These are phyloP conservation scores for Taurulus bubalis DNA, from an alignment of 2,113 vertebrate species.

Conservation along the genomic window DNA sequence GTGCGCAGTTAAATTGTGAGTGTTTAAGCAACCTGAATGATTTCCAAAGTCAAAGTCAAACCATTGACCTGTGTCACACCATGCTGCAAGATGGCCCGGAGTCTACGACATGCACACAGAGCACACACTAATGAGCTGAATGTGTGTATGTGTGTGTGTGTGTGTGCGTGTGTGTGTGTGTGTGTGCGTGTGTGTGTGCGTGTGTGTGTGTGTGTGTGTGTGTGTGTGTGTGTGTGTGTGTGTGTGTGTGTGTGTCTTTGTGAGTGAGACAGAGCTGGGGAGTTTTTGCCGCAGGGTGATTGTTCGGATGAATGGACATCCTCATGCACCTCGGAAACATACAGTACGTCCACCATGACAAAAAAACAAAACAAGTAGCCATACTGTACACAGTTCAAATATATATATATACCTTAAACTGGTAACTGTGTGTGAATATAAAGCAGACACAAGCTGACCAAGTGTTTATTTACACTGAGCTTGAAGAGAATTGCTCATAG, in stretches of 20 bases:
- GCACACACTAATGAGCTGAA: slow-evolving; percentile 62
- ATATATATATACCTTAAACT: background rate
- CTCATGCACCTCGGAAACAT: slow-evolving; percentile 11
- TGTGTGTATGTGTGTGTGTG: slow-evolving; percentile 26
- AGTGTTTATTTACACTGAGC: slow-evolving; percentile 19
- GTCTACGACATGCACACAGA: slow-evolving; percentile 49
- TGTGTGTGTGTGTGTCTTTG: slow-evolving; percentile 5
- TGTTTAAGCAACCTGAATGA: background rate
- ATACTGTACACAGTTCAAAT: slow-evolving; percentile 12
- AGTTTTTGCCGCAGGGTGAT: slow-evolving; percentile 60
- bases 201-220: slow-evolving; percentile 9
- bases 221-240: slow-evolving; percentile 15
- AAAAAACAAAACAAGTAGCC: background rate
- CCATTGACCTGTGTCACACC: slow-evolving; percentile 54
- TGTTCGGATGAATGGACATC: slow-evolving; percentile 51
- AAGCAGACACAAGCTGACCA: slow-evolving; percentile 11
- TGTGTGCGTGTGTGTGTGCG: slow-evolving; percentile 26
- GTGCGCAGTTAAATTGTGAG: background rate
- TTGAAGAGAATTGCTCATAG: slow-evolving; percentile 7
- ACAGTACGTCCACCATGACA: background rate
- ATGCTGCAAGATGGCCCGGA: slow-evolving; percentile 51
- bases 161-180: slow-evolving; percentile 9
- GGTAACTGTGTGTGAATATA: slow-evolving; percentile 26
- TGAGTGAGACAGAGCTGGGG: background rate
- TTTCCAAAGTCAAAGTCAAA: slow-evolving; percentile 62